Evolutionary conservation across 2,113 vertebrate species (phyloP), one percentile per base, ranked within the genome.

Genomic region (Brachypteracias leptosomus): DNA sequence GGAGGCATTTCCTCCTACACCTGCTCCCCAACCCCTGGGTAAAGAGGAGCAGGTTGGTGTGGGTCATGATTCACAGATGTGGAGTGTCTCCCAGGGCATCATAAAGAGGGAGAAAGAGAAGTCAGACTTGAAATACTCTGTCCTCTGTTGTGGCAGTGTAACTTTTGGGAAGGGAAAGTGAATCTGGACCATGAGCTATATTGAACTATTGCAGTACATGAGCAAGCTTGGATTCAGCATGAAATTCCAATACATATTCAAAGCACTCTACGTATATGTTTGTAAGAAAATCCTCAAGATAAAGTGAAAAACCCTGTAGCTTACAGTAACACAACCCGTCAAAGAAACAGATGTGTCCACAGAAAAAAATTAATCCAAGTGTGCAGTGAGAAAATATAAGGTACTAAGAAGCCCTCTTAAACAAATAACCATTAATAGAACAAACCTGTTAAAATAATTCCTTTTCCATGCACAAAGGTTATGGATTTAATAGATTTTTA

Each of bases 401-500:
- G 91, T 73, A 66, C 35, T 75, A 79, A 68, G 71, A 90, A 96
- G 55, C 13, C 7, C n/a, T 93, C 68, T 89, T 90, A 94, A 95
- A 93, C 70, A 96, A 96, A 92, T 85, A 97, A 88, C 61, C 70
- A 93, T 97, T 97, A 95, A 97, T 85, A 93, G 95, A 92, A 94
- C 63, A 91, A 96, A 96, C 44, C 65, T 88, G 42, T 97, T 96
- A 97, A 96, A 97, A 97, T 95, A 89, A 95, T 96, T 95, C 72
- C 75, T 92, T 94, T 96, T 97, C 88, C 58, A 85, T 89, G 95
- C 93, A 90, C 72, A 96, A 85, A 97, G 92, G 82, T 96, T 97
- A 96, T 57, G 42, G 10, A 40, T 94, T 98, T 89, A 97, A 97
- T 94, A 97, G 91, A 97, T 97, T 98, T 97, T 97, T 97, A 85